Base-by-base conservation (phyloP, 2,888 invertebrate genomes). In the Heliconius erato region DNA sequence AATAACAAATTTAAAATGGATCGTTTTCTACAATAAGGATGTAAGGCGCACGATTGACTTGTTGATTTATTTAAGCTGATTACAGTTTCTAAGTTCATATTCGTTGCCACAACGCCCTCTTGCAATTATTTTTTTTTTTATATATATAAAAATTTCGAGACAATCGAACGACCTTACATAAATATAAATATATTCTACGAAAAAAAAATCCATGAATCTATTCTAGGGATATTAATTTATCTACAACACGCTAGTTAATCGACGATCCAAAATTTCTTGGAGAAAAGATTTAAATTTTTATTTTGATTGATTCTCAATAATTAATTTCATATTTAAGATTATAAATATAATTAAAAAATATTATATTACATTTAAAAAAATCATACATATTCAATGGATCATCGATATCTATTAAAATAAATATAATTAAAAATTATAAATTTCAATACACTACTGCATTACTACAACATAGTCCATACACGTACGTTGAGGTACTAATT, bases 401-500 rank as follows among this genome's bases (percentile, higher is more conserved):
- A 79, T 71, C 81, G 83, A 80, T 80, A 74, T 59, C 59, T 79
- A 78, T 54, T 82, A 78, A 82, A 83, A 80, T 79, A 84, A 85
- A 85, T 81, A 84, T 80, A 80, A 84, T 68, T 82, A 83, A 81
- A 78, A 85, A 86, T 86, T 84, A 79, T 79, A 86, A 84, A 86
- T 85, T 85, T 82, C 74, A 85, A 85, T 87, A 87, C 83, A 79
- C 84, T 86, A 85, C 82, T 71, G 83, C 69, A 32, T 32, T 80
- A 79, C 83, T 82, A 86, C 86, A 87, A 86, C 85, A 87, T 87
- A 87, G 84, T 86, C 79, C 80, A 83, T 84, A 85, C 84, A 85
- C 76, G 3, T 81, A 79, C 82, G 85, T 85, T 88, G 90, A 90
- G 90, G 90, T 91, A 92, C 88, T 90, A 87, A 83, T 81, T 40